Conservation (phyloP, 1,140 invertebrate genomes). For the Aporrectodea caliginosa region DNA sequence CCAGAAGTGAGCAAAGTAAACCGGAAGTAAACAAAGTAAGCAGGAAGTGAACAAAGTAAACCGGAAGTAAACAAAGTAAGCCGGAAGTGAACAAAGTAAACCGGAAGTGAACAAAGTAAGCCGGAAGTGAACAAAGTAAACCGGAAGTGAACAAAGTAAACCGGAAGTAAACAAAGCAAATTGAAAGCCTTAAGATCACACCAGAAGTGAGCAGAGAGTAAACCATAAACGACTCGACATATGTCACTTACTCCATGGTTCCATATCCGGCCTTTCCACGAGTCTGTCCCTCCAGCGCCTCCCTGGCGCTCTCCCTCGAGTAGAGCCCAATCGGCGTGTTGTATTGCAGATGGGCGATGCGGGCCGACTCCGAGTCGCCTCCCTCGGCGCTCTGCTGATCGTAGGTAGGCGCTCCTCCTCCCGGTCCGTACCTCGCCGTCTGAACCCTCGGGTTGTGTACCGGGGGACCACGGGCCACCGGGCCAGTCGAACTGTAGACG, state of each 20-base stretch:
- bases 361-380: slow-evolving; percentile 24
- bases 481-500: neutral
- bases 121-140: too few species aligned
- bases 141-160: too few species aligned
- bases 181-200: too few species aligned
- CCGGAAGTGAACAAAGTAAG: too few species aligned
- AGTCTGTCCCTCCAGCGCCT: slow-evolving; percentile 33
- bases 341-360: slow-evolving; percentile 56
- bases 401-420: slow-evolving; percentile 11
- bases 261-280: slow-evolving; percentile 23
- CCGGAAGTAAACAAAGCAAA: too few species aligned
- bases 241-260: slow-evolving; percentile 25
- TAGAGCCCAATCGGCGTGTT: slow-evolving; percentile 39
- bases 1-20: too few species aligned
- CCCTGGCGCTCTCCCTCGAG: slow-evolving; percentile 36
- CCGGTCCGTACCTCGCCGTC: slow-evolving; percentile 21
- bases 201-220: too few species aligned
- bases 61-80: too few species aligned
- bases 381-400: slow-evolving; percentile 20
- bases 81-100: too few species aligned
- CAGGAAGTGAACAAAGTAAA: too few species aligned
- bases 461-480: neutral
- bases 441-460: slow-evolving; percentile 28
- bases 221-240: too few species aligned
- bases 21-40: too few species aligned